phyloP scores from a whole-genome alignment of 2,113 vertebrate species.

The Smithornis capensis region DNA sequence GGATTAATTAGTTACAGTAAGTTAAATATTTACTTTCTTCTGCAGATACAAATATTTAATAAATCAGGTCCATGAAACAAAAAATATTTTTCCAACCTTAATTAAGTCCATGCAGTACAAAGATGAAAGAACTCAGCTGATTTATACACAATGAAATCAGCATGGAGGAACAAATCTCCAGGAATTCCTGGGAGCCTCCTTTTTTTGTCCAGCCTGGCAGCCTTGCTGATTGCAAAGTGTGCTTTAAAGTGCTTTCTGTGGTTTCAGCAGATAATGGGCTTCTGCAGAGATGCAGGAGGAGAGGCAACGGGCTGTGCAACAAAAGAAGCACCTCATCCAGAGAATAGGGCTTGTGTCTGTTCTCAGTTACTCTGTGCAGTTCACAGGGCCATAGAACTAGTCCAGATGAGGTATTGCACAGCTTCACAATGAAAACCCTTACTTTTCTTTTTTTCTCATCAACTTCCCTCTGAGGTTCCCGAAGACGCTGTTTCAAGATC shows the following conservation, averaged over 20 bases:
- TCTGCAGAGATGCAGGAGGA: background rate
- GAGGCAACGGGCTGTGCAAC: background rate
- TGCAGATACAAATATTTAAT: background rate
- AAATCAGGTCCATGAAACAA: background rate
- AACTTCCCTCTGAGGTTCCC: constrained; percentile 62
- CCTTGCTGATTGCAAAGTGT: background rate
- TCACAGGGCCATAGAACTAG: background rate
- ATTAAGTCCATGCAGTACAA: background rate
- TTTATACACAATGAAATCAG: background rate
- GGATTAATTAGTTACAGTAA: background rate
- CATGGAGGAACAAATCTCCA: background rate
- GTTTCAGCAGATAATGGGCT: background rate
- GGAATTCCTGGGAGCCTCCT: background rate
- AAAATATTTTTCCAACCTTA: background rate
- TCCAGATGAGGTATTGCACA: background rate
- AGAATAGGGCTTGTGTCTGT: background rate
- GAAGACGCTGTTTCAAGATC: constrained; percentile 71
- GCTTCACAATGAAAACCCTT: background rate
- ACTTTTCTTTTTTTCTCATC: constrained; percentile 79
- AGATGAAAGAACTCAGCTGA: background rate
- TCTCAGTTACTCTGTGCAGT: background rate
- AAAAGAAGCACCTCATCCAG: background rate
- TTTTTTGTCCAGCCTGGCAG: background rate
- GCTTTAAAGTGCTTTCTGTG: background rate
- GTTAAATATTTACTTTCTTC: background rate